Base-by-base conservation (phyloP, 2,888 invertebrate genomes). In the Odontocerum albicorne region DNA sequence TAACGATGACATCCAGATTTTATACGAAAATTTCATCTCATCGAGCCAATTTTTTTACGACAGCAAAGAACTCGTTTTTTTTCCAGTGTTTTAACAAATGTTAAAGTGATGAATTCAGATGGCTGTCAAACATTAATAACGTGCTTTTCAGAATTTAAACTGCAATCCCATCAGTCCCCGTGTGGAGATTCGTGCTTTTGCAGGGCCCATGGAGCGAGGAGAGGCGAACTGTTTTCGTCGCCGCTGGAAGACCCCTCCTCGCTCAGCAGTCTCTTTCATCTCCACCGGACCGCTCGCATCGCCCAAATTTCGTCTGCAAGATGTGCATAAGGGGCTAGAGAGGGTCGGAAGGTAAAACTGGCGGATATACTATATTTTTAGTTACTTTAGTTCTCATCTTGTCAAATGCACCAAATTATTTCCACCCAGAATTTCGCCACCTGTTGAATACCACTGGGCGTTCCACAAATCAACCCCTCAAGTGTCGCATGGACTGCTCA, bases 251-350 rank as follows among this genome's bases (percentile, higher is more conserved):
- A 92, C 90, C 0, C 92, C 92, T 4, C 90, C 91, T 0, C 79
- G 88, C 6, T 45, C 51, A 22, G 12, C 21, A 2, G 49, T 8
- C 7, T 8, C 16, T 16, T 8, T 16, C 13, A 15, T 32, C 4
- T 15, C 21, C 8, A 7, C 33, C 12, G 55, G 39, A 17, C 61
- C 47, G 4, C 27, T 62, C 19, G 55, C 54, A 1, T 63, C 65
- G 2, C 61, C 67, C 8, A 54, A 66, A 8, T 77, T 84, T 62
- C 70, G 86, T 36, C 74, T 90, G 7, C 77, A 82, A 44, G 95
- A 96, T 68, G 81, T 85, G 21, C 86, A 88, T 54, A 96, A 95
- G 68, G 96, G 96, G 0, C 75, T 95, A n/a, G 96, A 96, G 71
- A 73, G 86, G 63, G 83, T 92, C 35, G 95, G 92, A 59, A 81